phyloP scores from a whole-genome alignment of 2,113 vertebrate genomes.

The Hippocampus barbouri region DNA sequence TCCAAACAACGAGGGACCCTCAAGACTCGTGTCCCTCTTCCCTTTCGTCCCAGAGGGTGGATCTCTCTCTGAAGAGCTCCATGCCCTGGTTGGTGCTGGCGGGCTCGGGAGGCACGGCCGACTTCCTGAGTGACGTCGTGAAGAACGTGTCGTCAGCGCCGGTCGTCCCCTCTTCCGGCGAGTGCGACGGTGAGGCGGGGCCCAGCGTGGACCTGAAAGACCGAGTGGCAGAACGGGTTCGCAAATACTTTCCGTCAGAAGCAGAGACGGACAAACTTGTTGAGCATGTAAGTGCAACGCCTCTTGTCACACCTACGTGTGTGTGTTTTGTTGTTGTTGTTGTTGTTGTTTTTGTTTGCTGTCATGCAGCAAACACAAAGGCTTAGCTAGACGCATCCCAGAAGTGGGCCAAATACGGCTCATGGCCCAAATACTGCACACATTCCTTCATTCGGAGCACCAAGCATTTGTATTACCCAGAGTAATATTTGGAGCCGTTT shows the following conservation, averaged over 20 bases:
- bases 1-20: not conserved
- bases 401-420: not conserved
- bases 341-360: not conserved
- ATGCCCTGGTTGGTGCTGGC: slow-evolving; percentile 84
- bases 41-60: slow-evolving; percentile 67
- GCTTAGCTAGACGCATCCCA: not conserved
- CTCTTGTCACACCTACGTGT: not conserved
- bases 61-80: slow-evolving; percentile 73
- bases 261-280: slow-evolving; percentile 62
- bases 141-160: slow-evolving; percentile 60
- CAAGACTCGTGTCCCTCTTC: not conserved
- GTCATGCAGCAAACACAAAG: not conserved
- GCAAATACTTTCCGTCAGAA: slow-evolving; percentile 66
- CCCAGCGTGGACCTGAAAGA: slow-evolving; percentile 57
- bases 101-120: slow-evolving; percentile 80
- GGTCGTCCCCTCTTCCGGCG: slow-evolving; percentile 39
- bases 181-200: slow-evolving; percentile 40
- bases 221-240: slow-evolving; percentile 62
- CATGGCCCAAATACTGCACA: not conserved
- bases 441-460: not conserved
- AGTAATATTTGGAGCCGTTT: not conserved
- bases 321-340: no score
- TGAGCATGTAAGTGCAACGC: slow-evolving; percentile 59
- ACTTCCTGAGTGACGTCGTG: slow-evolving; percentile 78
- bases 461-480: not conserved